A percentile compares a stretch with the other conserved stretches of the same genome.
These are phyloP conservation scores for Cecropterus lyciades DNA, from an alignment of 1,140 invertebrate species.

Conservation along the genomic window DNA sequence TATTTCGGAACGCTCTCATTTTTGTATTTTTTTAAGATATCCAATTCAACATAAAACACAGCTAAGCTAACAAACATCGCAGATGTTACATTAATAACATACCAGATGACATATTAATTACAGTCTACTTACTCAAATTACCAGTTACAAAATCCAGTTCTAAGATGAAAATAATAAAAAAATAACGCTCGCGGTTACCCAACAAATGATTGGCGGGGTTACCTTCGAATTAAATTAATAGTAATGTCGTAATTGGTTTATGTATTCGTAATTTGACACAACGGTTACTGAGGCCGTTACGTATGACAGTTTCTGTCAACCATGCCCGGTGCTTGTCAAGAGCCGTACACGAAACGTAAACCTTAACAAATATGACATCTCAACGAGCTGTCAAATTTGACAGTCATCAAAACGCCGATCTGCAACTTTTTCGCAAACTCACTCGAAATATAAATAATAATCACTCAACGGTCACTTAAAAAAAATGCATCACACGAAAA, in stretches of 20 bases:
- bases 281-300: constrained; percentile 23
- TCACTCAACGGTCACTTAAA: constrained; percentile 13
- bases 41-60: no score
- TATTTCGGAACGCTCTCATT: no score
- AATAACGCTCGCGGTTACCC: constrained; percentile 4
- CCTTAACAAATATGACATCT: constrained; percentile 29
- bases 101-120: no score
- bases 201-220: constrained; percentile 18
- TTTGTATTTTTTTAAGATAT: neutral
- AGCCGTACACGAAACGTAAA: constrained; percentile 4
- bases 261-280: constrained; percentile 26
- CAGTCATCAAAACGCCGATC: constrained; percentile 20
- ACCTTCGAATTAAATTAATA: constrained; percentile 27
- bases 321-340: constrained; percentile 20
- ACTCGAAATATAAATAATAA: constrained; percentile 13
- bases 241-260: constrained; percentile 19
- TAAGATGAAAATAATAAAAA: constrained; percentile 26
- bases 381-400: constrained; percentile 27
- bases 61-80: no score
- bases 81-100: no score
- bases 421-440: constrained; percentile 24
- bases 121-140: neutral
- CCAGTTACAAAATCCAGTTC: constrained; percentile 24
- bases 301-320: constrained; percentile 15
- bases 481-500: neutral